Evolutionary conservation across 2,113 vertebrate genomes (phyloP).

Genomic region (Osmerus mordax): DNA sequence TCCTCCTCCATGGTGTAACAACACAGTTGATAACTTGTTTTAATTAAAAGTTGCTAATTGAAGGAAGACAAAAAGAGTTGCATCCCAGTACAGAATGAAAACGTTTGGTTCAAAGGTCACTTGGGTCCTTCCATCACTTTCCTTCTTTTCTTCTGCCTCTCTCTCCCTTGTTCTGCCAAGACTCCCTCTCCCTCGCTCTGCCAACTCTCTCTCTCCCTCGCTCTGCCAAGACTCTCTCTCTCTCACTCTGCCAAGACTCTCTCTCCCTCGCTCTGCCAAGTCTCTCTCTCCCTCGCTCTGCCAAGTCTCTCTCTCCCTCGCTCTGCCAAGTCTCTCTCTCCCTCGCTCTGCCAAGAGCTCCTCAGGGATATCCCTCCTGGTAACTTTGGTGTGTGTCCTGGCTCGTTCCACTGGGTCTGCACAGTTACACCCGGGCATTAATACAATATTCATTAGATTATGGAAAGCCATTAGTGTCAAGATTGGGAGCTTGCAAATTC

Average conservation of each 20-base stretch:
- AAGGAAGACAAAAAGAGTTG: slow-evolving; percentile 30
- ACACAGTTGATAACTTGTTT: slow-evolving; percentile 43
- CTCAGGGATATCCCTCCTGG: slow-evolving; percentile 50
- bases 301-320: slow-evolving; percentile 20
- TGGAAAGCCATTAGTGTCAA: slow-evolving; percentile 90
- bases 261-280: too few relatives aligned
- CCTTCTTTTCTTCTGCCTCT: background rate
- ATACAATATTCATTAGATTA: slow-evolving; percentile 95
- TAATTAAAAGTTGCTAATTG: slow-evolving; percentile 66
- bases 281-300: slow-evolving; percentile 2
- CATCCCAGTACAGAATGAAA: slow-evolving; percentile 29
- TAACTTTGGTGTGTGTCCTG: slow-evolving; percentile 58
- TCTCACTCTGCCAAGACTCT: slow-evolving; percentile 24
- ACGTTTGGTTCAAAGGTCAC: slow-evolving; percentile 21
- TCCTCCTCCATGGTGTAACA: slow-evolving; percentile 25
- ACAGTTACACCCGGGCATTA: slow-evolving; percentile 76
- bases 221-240: slow-evolving; percentile 18
- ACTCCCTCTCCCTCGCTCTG: background rate
- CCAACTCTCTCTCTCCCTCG: slow-evolving; percentile 1
- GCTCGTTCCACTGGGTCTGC: slow-evolving; percentile 63
- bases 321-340: slow-evolving; percentile 19
- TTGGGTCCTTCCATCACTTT: too few relatives aligned
- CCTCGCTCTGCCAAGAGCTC: slow-evolving; percentile 37
- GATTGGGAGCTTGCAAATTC: slow-evolving; percentile 86
- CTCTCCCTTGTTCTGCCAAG: slow-evolving; percentile 10